Conservation (phyloP, 2,888 invertebrate species). For the Conomelus anceps region DNA sequence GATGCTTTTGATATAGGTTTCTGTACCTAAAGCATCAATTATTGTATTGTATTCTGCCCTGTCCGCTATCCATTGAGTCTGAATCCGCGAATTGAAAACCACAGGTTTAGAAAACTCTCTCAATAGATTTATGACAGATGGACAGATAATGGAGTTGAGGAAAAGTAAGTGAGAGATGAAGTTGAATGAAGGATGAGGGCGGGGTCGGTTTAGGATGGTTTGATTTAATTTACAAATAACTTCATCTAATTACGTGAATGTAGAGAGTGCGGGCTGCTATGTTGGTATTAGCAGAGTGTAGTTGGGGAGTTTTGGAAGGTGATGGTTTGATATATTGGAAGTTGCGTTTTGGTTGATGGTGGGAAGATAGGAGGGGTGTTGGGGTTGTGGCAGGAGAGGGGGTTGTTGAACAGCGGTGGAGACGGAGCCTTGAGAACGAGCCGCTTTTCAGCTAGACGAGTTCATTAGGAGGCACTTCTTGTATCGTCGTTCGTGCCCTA, state of each 20-base stretch:
- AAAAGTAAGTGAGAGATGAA: too few species aligned
- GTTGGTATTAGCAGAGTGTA: background rate
- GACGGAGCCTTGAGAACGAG: background rate
- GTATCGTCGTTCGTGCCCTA: constrained; percentile 5
- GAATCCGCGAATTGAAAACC: too few species aligned
- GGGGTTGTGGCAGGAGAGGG: too few species aligned
- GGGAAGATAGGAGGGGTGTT: too few species aligned
- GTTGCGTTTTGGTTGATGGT: background rate
- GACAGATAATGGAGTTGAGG: too few species aligned
- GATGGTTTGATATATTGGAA: background rate
- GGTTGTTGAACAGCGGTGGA: too few species aligned
- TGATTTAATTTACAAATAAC: background rate
- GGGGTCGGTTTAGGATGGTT: background rate
- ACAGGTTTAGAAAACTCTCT: too few species aligned
- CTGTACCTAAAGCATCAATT: too few species aligned
- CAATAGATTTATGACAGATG: too few species aligned
- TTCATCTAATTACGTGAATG: background rate
- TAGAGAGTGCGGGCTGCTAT: background rate
- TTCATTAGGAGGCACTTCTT: constrained; percentile 4
- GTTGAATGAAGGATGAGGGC: background rate
- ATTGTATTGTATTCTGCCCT: too few species aligned
- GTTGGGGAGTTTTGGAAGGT: background rate
- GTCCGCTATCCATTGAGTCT: too few species aligned
- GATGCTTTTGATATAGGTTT: too few species aligned
- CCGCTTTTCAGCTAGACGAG: background rate